Conservation (phyloP, 2,113 vertebrate species). For the Sapayoa aenigma region DNA sequence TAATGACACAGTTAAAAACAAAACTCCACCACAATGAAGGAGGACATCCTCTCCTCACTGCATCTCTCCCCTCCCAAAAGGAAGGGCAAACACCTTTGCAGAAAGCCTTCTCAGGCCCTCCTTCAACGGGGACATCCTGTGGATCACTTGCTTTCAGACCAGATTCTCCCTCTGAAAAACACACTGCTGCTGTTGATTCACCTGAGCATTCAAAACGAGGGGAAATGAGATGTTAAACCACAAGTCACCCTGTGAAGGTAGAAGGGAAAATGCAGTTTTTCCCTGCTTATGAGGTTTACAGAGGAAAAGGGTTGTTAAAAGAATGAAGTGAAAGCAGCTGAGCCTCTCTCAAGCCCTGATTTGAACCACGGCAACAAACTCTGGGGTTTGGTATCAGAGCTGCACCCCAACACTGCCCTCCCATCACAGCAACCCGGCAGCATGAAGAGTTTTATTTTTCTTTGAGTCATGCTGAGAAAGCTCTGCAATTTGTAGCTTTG, state of each 20-base stretch:
- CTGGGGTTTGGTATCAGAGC: not conserved
- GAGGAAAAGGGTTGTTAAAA: not conserved
- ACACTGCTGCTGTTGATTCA: not conserved
- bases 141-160: not conserved
- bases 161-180: not conserved
- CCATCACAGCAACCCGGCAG: not conserved
- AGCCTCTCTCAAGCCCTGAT: not conserved
- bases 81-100: not conserved
- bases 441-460: not conserved
- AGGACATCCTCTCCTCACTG: not conserved
- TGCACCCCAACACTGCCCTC: not conserved
- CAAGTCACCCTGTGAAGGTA: not conserved
- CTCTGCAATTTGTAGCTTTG: constrained; percentile 1
- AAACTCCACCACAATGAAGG: not conserved
- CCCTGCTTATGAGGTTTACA: not conserved
- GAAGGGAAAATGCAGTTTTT: not conserved
- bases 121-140: not conserved
- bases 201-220: not conserved
- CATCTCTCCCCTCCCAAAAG: not conserved
- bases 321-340: not conserved
- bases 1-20: not conserved
- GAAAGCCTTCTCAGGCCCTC: not conserved
- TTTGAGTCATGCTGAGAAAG: constrained; percentile 34
- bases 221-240: not conserved
- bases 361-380: not conserved